These are phyloP conservation scores for Ectemnius cavifrons DNA, from an alignment of 2,888 invertebrate species.

Conservation along the genomic window DNA sequence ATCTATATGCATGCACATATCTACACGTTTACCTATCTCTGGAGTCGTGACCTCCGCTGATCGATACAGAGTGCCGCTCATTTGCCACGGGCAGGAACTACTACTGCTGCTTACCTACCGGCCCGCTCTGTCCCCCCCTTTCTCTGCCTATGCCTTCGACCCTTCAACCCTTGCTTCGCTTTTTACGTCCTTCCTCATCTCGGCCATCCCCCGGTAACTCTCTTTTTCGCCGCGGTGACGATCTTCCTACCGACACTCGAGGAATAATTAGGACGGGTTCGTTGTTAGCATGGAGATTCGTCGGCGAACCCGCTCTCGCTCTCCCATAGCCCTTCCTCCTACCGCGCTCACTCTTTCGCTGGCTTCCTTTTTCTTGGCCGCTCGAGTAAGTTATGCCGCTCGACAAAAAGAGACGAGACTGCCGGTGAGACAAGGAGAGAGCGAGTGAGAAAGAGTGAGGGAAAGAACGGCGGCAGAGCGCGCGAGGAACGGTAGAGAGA, in stretches of 20 bases:
- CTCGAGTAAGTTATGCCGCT: constrained; percentile 44
- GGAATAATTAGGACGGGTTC: constrained; percentile 69
- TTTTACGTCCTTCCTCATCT: constrained; percentile 16
- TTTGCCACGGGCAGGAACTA: constrained; percentile 60
- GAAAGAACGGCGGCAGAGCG: constrained; percentile 23
- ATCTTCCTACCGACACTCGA: constrained; percentile 62
- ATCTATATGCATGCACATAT: constrained; percentile 19
- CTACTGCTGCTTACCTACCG: constrained; percentile 32
- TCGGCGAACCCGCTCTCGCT: constrained; percentile 47
- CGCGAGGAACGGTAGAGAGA: constrained; percentile 40
- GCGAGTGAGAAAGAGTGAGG: constrained; percentile 37
- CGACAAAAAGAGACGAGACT: constrained; percentile 9
- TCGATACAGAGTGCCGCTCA: constrained; percentile 63
- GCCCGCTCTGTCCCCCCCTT: neutral
- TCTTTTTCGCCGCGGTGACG: constrained; percentile 49
- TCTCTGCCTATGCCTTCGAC: constrained; percentile 21
- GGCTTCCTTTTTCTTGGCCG: constrained; percentile 14
- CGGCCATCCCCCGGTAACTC: constrained; percentile 19
- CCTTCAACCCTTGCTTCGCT: constrained; percentile 7
- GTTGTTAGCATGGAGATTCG: constrained; percentile 69
- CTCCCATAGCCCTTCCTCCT: constrained; percentile 8
- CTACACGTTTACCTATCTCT: constrained; percentile 50
- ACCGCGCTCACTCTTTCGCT: constrained; percentile 22
- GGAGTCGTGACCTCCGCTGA: constrained; percentile 61
- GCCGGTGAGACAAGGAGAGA: constrained; percentile 17